A percentile compares a stretch with the other conserved stretches of the same genome.
Conservation (phyloP, 2,113 vertebrate species). For the Deroptyus accipitrinus region DNA sequence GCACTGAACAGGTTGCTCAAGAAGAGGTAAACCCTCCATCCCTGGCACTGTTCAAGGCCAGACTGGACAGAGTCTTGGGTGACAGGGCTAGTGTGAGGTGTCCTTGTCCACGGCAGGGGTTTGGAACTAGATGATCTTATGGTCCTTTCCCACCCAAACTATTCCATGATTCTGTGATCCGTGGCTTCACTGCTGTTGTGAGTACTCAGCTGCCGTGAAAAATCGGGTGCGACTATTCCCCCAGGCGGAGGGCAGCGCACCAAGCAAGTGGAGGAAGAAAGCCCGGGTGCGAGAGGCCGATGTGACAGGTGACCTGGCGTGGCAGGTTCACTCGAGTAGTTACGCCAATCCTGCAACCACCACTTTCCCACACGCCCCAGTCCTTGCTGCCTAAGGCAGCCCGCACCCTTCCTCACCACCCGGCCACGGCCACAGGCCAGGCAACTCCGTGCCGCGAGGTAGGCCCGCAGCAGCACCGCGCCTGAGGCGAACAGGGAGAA, state of each 20-base stretch:
- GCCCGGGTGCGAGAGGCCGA: fast-evolving
- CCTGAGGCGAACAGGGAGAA: too few relatives aligned
- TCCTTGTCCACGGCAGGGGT: not conserved
- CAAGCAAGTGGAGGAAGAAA: fast-evolving
- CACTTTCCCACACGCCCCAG: too few relatives aligned
- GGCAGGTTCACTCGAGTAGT: fast-evolving
- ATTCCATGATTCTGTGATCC: not conserved
- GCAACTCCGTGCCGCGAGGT: not conserved
- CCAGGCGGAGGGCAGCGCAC: fast-evolving
- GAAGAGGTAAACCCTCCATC: not conserved
- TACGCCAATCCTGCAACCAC: fast-evolving
- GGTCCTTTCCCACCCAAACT: not conserved
- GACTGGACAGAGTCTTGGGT: not conserved
- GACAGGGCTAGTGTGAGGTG: not conserved
- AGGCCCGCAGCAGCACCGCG: not conserved
- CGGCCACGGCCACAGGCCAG: too few relatives aligned
- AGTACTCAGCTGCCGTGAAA: not conserved
- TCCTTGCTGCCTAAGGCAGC: not conserved
- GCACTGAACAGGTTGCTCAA: not conserved
- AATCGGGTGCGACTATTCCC: fast-evolving
- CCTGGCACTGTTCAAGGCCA: not conserved
- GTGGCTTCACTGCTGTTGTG: not conserved
- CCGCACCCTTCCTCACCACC: not conserved
- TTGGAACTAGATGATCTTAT: not conserved
- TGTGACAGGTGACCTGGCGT: fast-evolving